Evolutionary conservation across 2,113 vertebrate genomes (phyloP), one percentile per base, ranked within the genome.

Genomic region (Benitochromis conjunctus): DNA sequence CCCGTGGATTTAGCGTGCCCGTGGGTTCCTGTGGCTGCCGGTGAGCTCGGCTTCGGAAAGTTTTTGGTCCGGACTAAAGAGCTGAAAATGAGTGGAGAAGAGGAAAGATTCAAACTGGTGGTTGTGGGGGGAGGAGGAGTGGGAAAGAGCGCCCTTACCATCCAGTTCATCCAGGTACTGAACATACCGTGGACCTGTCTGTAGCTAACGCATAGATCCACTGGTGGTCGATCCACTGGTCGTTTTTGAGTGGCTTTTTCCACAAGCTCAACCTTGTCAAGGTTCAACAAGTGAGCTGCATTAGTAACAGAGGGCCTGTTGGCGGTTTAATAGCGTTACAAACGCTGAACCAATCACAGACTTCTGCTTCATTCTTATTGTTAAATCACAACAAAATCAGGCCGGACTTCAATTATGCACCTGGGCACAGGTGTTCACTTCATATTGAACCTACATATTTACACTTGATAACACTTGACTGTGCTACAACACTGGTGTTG

Each of bases 101-200:
- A 97, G 94, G 98, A 99, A 86, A 96, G 98, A 95, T 97, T 97
- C 95, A 97, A 98, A 90, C 96, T 98, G 86, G 98, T 98, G 85
- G 98, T 98, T 91, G 98, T 99, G 91, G 98, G 98, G 76, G 97
- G 98, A 21, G 98, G 98, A 92, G 98, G 98, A 81, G 97, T 98
- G 94, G 98, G 98, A 26, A 98, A 98, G 93, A 98, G 97, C 51
- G 98, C 98, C 86, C 96, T 98, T 86, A 98, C 97, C 92, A 98
- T 98, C 93, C 98, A 98, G 96, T 98, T 98, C 92, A 98, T 98
- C 91, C 98, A 98, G 98, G 98, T 98, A 92, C 9, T 0, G 36
- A 21, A 26, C 24, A 29, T 3, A 48, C 41, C 2, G 66, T 71
- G 43, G 66, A 1, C 24, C 66, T 48, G 24, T 74, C 21, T 18